Evolutionary conservation across 2,113 vertebrate genomes (phyloP), one percentile per base, ranked within the genome.

Genomic region (Elachura formosa): DNA sequence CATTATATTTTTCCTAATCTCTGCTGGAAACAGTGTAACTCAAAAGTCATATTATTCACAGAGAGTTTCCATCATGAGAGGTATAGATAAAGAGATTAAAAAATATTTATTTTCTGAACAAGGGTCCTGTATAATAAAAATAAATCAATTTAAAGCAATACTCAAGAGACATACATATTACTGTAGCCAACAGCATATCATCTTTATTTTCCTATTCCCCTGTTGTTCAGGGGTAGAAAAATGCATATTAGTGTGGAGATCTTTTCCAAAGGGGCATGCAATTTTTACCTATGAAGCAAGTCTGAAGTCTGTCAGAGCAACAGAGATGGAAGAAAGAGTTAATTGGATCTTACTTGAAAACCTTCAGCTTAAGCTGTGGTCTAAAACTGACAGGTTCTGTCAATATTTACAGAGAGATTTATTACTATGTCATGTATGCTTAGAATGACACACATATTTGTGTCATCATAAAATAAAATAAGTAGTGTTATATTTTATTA

Each of bases 261-360:
- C 59, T 93, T 89, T 95, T 96, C 49, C 93, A 87, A 25, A 16
- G 66, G 52, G 25, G 13, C 78, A 66, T 58, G 80, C 24, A 79
- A 4, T 28, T 95, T 93, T 89, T 95, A 69, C 67, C 93, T 93
- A 94, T 94, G 66, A 94, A 95, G 73, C 77, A 96, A 94, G 38
- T 79, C 89, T 94, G 62, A 96, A 94, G 38, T 79, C 89, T 94
- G 62, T 84, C 81, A 89, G 38, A 91, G 22, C 18, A 94, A 69
- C 45, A 67, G 43, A 93, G 41, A 85, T 68, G 26, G 71, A 73
- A 89, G 54, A 87, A 87, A 54, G 38, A 18, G 12, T 95, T 95
- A 94, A 97, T 94, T 96, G 71, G 66, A 94, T 79, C 49, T 82
- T 73, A 43, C 41, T 84, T 62, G 91, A 93, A 94, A 95, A 87